Conservation (phyloP, 2,113 vertebrate species). For the Vicugna pacos region DNA sequence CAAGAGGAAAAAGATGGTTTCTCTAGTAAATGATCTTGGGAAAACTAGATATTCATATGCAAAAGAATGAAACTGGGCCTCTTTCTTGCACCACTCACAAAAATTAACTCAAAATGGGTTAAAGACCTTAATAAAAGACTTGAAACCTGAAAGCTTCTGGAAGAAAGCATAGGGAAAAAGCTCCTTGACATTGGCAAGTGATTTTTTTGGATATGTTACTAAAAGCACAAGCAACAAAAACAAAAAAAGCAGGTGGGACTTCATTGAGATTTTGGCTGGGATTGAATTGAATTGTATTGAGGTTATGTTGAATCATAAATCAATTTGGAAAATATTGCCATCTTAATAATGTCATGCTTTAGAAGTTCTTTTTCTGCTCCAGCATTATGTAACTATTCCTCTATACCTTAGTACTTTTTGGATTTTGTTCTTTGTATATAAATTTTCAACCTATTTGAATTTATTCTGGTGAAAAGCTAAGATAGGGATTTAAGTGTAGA, state of each 20-base stretch:
- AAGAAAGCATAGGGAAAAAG: neutral
- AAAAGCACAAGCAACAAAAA: neutral
- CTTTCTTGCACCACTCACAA: neutral
- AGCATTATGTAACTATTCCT: neutral
- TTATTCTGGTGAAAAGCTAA: neutral
- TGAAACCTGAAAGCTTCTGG: neutral
- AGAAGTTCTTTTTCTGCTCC: neutral
- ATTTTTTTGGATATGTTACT: neutral
- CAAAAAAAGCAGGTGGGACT: neutral
- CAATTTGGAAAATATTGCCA: neutral
- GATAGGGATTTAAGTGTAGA: neutral
- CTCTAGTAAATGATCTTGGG: neutral
- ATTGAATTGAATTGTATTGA: neutral
- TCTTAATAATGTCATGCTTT: neutral
- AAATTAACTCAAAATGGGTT: neutral
- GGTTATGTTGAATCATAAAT: neutral
- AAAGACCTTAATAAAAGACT: neutral
- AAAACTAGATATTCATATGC: neutral
- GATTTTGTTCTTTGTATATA: neutral
- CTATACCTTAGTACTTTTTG: neutral
- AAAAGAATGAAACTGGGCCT: neutral
- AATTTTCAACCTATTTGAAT: conserved; percentile 29
- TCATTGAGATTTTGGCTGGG: neutral
- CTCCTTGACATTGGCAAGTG: neutral
- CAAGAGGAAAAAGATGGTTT: neutral